These are phyloP conservation scores for Cyphomyrmex costatus DNA, from an alignment of 1,140 invertebrate genomes.

Conservation along the genomic window DNA sequence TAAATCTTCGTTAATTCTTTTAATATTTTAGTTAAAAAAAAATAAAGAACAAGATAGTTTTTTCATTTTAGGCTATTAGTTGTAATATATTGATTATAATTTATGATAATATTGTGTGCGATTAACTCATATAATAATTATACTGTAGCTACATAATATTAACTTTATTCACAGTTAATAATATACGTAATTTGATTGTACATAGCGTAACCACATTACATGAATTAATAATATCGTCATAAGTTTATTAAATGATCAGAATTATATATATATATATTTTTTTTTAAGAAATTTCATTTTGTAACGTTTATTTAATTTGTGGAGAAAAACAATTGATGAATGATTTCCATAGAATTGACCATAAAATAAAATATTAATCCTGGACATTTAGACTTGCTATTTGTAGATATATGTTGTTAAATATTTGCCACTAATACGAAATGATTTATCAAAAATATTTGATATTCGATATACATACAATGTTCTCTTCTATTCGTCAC, in stretches of 20 bases:
- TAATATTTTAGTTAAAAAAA: slow-evolving; percentile 1
- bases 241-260: neutral
- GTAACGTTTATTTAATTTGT: neutral
- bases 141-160: slow-evolving; percentile 22
- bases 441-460: slow-evolving; percentile 23
- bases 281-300: neutral
- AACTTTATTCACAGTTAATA: slow-evolving; percentile 26
- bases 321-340: neutral
- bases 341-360: neutral
- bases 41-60: too few relatives aligned
- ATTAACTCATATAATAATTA: slow-evolving; percentile 28
- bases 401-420: neutral
- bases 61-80: neutral
- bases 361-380: neutral
- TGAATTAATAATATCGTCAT: slow-evolving; percentile 8
- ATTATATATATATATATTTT: too few relatives aligned
- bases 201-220: neutral
- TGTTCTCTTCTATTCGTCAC: slow-evolving; percentile 11
- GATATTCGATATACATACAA: slow-evolving; percentile 8
- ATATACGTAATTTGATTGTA: slow-evolving; percentile 20
- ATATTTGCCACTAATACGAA: neutral
- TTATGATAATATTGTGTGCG: slow-evolving; percentile 20
- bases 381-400: neutral
- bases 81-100: neutral
- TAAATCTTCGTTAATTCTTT: neutral